Evolutionary conservation across 2,888 invertebrate species (phyloP).

Genomic region (Tholera decimalis): DNA sequence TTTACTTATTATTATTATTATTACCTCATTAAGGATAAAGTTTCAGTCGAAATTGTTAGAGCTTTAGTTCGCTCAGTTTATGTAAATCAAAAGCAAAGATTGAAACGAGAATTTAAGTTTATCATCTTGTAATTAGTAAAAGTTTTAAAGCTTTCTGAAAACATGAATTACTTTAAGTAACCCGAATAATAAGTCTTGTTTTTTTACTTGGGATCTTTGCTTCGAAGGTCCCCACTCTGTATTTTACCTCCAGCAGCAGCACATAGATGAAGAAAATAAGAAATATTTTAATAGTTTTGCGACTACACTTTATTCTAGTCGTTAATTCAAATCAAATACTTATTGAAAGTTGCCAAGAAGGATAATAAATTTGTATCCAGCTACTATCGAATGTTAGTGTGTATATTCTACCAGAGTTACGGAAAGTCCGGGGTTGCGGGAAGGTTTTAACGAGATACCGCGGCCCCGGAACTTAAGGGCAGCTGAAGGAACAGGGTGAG

Average conservation of each 20-base stretch:
- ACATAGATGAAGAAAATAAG: not conserved
- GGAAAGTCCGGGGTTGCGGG: too few species aligned
- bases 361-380: too few species aligned
- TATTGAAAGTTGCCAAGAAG: constrained; percentile 22
- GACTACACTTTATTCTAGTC: not conserved
- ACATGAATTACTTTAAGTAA: constrained; percentile 26
- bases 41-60: constrained; percentile 29
- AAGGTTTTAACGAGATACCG: too few species aligned
- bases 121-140: constrained; percentile 40
- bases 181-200: constrained; percentile 14
- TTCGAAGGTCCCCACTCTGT: not conserved
- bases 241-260: not conserved
- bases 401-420: too few species aligned
- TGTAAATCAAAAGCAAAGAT: constrained; percentile 31
- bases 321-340: constrained; percentile 20
- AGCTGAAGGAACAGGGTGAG: too few species aligned
- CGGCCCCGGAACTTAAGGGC: too few species aligned
- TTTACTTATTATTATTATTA: too few species aligned
- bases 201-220: constrained; percentile 8
- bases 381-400: too few species aligned
- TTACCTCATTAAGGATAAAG: constrained; percentile 28
- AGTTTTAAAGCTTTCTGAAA: constrained; percentile 28
- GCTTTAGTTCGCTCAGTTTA: constrained; percentile 31
- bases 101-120: constrained; percentile 27
- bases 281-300: not conserved